Conservation (phyloP, 64 coral and sea anemone genomes). For the Porites lutea region DNA sequence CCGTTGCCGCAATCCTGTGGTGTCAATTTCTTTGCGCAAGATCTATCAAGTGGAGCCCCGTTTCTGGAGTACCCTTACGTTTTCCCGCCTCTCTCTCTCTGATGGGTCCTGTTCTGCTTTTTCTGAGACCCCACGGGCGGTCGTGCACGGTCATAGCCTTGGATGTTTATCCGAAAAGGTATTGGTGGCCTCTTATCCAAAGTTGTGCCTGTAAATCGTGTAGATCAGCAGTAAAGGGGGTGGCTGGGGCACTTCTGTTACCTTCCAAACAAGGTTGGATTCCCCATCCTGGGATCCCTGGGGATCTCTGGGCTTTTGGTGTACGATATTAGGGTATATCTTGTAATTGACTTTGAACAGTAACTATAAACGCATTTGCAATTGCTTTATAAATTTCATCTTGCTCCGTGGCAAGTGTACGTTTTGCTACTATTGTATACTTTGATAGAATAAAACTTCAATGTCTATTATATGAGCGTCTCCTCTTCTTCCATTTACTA, state of each 20-base stretch:
- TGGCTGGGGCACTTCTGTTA: not conserved
- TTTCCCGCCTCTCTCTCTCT: too few relatives aligned
- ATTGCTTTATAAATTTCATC: too few relatives aligned
- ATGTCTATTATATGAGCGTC: too few relatives aligned
- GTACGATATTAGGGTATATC: not conserved
- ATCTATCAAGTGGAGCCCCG: too few relatives aligned
- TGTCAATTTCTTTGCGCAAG: not conserved
- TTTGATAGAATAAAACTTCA: too few relatives aligned
- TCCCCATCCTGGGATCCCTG: constrained; percentile 15
- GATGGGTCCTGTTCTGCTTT: not conserved
- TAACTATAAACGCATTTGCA: too few relatives aligned
- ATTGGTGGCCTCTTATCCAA: constrained; percentile 28
- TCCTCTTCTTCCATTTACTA: too few relatives aligned
- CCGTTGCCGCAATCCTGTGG: too few relatives aligned
- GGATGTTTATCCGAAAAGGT: constrained; percentile 18
- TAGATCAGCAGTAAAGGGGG: not conserved
- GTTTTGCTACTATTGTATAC: too few relatives aligned
- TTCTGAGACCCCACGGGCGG: not conserved
- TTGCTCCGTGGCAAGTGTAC: too few relatives aligned
- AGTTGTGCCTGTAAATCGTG: not conserved
- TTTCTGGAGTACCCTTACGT: too few relatives aligned
- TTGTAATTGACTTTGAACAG: too few relatives aligned
- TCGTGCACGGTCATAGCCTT: not conserved
- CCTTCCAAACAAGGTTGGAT: constrained; percentile 22
- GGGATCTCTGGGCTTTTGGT: constrained; percentile 31